Percentiles rank a stretch among this genome's conserved stretches.
phyloP scores from a whole-genome alignment of 2,888 invertebrate species.

The Orgyia antiqua region DNA sequence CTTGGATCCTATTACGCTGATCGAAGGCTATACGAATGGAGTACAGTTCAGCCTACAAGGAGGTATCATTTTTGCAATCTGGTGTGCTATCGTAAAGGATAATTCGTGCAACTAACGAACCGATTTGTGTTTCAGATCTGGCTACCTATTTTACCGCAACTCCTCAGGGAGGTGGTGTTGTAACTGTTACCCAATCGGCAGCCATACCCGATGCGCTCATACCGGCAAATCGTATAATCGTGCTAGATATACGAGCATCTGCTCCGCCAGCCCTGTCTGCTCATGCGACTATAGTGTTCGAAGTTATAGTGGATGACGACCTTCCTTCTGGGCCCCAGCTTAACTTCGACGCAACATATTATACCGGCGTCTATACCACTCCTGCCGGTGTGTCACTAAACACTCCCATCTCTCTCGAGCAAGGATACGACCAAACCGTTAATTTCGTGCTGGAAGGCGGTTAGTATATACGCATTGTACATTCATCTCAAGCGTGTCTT shows the following conservation, averaged over 20 bases:
- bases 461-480: constrained; percentile 12
- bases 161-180: constrained; percentile 7
- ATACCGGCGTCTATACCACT: constrained; percentile 28
- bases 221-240: constrained; percentile 17
- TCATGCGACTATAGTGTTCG: constrained; percentile 24
- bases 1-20: constrained; percentile 28
- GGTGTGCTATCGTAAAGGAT: no score
- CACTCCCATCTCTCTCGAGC: constrained; percentile 20
- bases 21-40: constrained; percentile 24
- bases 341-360: constrained; percentile 23
- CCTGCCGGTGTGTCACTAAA: constrained; percentile 20
- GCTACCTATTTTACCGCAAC: constrained; percentile 14
- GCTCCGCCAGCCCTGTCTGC: constrained; percentile 16
- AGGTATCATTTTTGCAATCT: no score
- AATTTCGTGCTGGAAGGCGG: constrained; percentile 33
- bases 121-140: constrained; percentile 11
- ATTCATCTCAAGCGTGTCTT: no score
- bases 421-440: constrained; percentile 28
- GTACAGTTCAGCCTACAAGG: constrained; percentile 27
- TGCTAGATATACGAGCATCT: constrained; percentile 23
- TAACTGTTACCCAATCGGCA: constrained; percentile 12
- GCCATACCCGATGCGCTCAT: constrained; percentile 22
- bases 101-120: background rate
- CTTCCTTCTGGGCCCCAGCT: constrained; percentile 4
- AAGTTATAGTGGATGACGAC: constrained; percentile 11